Conservation (phyloP, 2,888 invertebrate genomes). For the Cephalotes varians region DNA sequence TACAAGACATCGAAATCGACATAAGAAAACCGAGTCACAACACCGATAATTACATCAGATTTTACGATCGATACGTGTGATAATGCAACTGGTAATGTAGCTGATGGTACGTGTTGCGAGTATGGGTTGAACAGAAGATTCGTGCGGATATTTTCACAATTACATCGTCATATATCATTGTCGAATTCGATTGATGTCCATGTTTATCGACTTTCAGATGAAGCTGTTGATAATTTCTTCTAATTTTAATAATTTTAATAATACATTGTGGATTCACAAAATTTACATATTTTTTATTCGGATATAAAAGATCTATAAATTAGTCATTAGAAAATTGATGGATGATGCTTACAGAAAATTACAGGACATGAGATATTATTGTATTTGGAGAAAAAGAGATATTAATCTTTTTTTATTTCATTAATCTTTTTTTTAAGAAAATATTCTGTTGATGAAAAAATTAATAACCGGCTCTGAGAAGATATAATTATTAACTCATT, state of each 20-base stretch:
- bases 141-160: constrained; percentile 46
- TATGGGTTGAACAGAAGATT: constrained; percentile 24
- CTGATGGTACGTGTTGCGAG: constrained; percentile 45
- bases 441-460: background rate
- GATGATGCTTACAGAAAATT: background rate
- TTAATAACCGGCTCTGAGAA: background rate
- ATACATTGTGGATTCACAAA: background rate
- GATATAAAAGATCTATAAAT: background rate
- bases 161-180: constrained; percentile 52
- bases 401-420: background rate
- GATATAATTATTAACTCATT: background rate
- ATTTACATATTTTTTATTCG: background rate
- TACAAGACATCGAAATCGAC: background rate
- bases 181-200: constrained; percentile 65
- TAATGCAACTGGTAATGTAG: constrained; percentile 28
- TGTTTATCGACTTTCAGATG: constrained; percentile 58
- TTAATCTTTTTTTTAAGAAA: no score
- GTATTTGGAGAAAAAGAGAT: background rate
- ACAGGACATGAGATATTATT: background rate
- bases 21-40: background rate
- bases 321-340: background rate
- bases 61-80: constrained; percentile 6
- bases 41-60: background rate
- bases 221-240: background rate
- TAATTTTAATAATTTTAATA: background rate